Conservation (phyloP, 2,797 vertebrate genomes). For the Coccyzus lansbergi region DNA sequence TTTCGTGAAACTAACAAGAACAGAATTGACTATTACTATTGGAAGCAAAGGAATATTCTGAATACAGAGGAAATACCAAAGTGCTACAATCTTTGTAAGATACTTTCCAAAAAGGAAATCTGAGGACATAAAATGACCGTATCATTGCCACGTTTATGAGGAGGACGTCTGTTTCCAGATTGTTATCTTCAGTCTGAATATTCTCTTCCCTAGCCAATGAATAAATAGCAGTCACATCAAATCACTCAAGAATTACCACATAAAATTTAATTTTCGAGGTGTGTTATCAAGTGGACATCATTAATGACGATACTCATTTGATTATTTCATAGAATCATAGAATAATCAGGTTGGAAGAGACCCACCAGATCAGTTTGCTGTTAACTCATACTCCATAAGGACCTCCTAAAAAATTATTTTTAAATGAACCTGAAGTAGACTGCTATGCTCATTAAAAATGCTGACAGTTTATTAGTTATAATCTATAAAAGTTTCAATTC, state of each 20-base stretch:
- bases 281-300: background rate
- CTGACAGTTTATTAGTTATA: slow-evolving; percentile 1
- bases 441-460: background rate
- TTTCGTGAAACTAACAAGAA: background rate
- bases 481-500: background rate
- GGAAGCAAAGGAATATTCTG: background rate
- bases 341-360: no score
- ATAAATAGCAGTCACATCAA: background rate
- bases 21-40: background rate
- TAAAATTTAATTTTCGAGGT: background rate
- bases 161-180: background rate
- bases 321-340: no score
- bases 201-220: background rate
- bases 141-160: background rate
- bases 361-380: no score
- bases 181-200: background rate
- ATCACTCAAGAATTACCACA: background rate
- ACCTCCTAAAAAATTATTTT: background rate
- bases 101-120: background rate
- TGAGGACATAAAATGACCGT: background rate
- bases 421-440: background rate
- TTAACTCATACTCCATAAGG: background rate
- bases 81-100: background rate
- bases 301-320: background rate
- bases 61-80: background rate